These are phyloP conservation scores for Yponomeuta plumbellus DNA, from an alignment of 2,888 invertebrate genomes.

Conservation along the genomic window DNA sequence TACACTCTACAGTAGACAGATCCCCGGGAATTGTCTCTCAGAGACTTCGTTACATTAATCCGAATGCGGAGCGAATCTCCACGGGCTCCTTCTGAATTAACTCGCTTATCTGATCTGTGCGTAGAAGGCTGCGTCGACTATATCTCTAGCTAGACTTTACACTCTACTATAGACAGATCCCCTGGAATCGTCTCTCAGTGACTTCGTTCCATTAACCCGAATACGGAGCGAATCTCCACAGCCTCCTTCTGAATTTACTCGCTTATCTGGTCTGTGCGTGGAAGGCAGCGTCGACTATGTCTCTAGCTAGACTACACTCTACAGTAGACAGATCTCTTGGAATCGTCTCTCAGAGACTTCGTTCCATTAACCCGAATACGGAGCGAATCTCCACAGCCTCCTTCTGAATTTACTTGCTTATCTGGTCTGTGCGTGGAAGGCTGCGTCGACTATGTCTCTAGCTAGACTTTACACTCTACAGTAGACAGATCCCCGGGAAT, in stretches of 20 bases:
- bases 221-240: background rate
- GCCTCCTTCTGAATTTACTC: constrained; percentile 10
- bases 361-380: background rate
- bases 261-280: constrained; percentile 9
- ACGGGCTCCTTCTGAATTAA: constrained; percentile 11
- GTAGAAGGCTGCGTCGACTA: constrained; percentile 20
- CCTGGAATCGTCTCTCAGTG: constrained; percentile 6
- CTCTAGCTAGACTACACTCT: too few species aligned
- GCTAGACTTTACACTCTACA: too few species aligned
- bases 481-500: too few species aligned
- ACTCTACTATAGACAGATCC: too few species aligned
- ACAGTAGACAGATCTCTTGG: too few species aligned
- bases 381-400: constrained; percentile 1
- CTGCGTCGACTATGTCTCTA: too few species aligned
- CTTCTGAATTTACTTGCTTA: constrained; percentile 14
- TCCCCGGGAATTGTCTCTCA: background rate
- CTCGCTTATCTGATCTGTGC: constrained; percentile 14
- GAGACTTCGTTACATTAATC: background rate
- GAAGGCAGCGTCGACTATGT: constrained; percentile 23
- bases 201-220: background rate
- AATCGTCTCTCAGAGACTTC: background rate
- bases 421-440: constrained; percentile 9
- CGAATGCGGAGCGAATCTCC: background rate
- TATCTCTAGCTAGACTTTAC: too few species aligned
- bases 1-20: too few species aligned